Conservation (phyloP, 2,888 invertebrate species). For the Thera britannica region DNA sequence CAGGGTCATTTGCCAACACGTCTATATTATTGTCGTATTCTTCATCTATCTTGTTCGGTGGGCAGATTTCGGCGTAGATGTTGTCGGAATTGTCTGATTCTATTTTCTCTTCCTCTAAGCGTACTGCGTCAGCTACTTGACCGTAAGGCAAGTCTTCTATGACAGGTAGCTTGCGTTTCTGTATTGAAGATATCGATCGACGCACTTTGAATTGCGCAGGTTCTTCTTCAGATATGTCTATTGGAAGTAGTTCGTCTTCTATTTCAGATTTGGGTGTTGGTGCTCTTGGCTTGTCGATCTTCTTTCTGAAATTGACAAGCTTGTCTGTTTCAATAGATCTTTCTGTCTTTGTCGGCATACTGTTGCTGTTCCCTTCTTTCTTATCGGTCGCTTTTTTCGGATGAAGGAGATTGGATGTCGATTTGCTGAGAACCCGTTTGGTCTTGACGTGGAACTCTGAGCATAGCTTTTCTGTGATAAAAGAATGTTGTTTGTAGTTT, state of each 20-base stretch:
- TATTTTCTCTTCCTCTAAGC: slow-evolving; percentile 72
- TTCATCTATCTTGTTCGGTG: slow-evolving; percentile 74
- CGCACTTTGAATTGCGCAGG: slow-evolving; percentile 78
- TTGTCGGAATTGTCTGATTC: slow-evolving; percentile 84
- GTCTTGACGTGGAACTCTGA: slow-evolving; percentile 90
- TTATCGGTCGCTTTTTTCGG: slow-evolving; percentile 83
- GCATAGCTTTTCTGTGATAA: slow-evolving; percentile 88
- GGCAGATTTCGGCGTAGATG: slow-evolving; percentile 89
- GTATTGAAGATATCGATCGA: slow-evolving; percentile 82
- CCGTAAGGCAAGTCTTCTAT: slow-evolving; percentile 89
- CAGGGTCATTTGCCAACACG: slow-evolving; percentile 76
- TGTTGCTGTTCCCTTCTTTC: slow-evolving; percentile 79
- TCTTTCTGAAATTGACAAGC: slow-evolving; percentile 76
- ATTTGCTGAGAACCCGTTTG: slow-evolving; percentile 86
- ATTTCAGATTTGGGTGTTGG: slow-evolving; percentile 78
- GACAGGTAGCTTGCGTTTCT: slow-evolving; percentile 81
- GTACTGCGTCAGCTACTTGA: slow-evolving; percentile 88
- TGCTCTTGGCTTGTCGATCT: slow-evolving; percentile 79
- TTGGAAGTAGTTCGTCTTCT: slow-evolving; percentile 67
- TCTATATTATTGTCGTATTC: slow-evolving; percentile 78
- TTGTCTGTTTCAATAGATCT: slow-evolving; percentile 68
- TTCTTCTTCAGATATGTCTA: slow-evolving; percentile 77
- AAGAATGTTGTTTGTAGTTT: slow-evolving; percentile 85
- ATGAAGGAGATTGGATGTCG: slow-evolving; percentile 86
- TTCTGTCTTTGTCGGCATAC: slow-evolving; percentile 81